Percentiles rank a stretch among this genome's conserved stretches.
Conservation (phyloP, 2,113 vertebrate genomes). For the Perca schrenkii region DNA sequence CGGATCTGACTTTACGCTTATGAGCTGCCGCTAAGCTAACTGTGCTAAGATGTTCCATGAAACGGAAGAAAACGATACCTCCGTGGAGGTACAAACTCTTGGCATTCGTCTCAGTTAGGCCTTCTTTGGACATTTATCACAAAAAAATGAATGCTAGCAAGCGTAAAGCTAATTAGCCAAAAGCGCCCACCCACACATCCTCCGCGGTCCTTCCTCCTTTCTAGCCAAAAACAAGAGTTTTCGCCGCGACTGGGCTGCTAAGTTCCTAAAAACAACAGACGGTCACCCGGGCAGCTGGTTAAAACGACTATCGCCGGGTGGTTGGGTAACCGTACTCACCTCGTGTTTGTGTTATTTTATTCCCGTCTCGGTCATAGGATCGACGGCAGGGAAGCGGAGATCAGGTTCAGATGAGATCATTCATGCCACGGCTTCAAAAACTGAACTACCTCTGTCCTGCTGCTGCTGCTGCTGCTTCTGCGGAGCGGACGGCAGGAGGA, state of each 20-base stretch:
- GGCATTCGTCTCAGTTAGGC: not conserved
- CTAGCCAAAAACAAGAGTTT: constrained; percentile 73
- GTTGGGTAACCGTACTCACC: constrained; percentile 67
- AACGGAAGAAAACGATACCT: not conserved
- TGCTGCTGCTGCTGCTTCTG: constrained; percentile 59
- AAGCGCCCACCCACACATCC: constrained; percentile 67
- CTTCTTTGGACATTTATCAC: not conserved
- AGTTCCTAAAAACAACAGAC: constrained; percentile 51
- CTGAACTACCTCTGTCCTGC: constrained; percentile 71
- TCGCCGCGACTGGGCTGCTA: constrained; percentile 47
- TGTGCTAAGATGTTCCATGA: constrained; percentile 5
- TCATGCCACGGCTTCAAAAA: constrained; percentile 84
- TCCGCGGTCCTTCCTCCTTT: constrained; percentile 75
- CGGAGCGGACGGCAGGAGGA: constrained; percentile 60
- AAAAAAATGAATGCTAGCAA: constrained; percentile 21
- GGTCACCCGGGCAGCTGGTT: not conserved
- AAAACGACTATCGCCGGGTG: constrained; percentile 5
- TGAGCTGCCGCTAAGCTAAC: constrained; percentile 30
- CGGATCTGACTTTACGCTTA: not conserved
- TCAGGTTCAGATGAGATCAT: constrained; percentile 84
- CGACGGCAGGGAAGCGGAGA: constrained; percentile 78
- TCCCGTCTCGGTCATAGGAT: constrained; percentile 83
- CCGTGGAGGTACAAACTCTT: not conserved
- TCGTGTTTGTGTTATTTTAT: constrained; percentile 75
- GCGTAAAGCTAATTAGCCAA: constrained; percentile 56